phyloP scores from a whole-genome alignment of 1,140 invertebrate genomes.

The Lordiphosa mommai region DNA sequence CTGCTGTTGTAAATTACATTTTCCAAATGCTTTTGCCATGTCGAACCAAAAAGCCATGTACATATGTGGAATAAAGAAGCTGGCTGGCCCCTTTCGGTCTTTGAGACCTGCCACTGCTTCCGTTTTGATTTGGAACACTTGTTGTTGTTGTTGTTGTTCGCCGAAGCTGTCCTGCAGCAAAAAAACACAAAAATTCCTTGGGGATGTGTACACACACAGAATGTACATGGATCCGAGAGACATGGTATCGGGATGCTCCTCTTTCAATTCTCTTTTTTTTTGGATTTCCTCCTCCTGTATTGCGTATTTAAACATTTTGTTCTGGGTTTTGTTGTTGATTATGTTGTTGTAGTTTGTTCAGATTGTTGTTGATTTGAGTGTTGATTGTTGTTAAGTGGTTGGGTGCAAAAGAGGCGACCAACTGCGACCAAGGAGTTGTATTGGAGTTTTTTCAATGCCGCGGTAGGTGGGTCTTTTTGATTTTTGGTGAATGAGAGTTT shows the following conservation, averaged over 20 bases:
- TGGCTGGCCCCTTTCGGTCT: neutral
- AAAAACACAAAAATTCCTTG: slow-evolving; percentile 57
- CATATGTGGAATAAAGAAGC: slow-evolving; percentile 67
- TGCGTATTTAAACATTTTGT: slow-evolving; percentile 36
- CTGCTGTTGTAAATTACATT: slow-evolving; percentile 77
- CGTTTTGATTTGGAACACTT: slow-evolving; percentile 73
- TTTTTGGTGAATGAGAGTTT: too few species aligned
- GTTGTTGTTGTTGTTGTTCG: slow-evolving; percentile 34
- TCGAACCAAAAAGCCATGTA: slow-evolving; percentile 74
- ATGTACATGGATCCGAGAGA: slow-evolving; percentile 33
- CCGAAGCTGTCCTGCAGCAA: slow-evolving; percentile 40
- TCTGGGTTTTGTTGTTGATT: slow-evolving; percentile 31
- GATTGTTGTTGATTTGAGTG: slow-evolving; percentile 72
- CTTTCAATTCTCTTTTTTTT: slow-evolving; percentile 25
- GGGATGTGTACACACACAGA: slow-evolving; percentile 57
- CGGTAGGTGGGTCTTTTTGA: too few species aligned
- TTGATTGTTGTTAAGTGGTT: slow-evolving; percentile 69
- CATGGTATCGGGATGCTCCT: neutral
- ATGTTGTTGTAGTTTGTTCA: slow-evolving; percentile 75
- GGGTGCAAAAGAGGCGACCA: slow-evolving; percentile 1
- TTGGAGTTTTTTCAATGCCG: too few species aligned
- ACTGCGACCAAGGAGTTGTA: too few species aligned
- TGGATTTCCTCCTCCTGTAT: slow-evolving; percentile 10
- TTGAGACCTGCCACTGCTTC: slow-evolving; percentile 44
- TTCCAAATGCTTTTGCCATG: slow-evolving; percentile 79